A percentile compares a stretch with the other conserved stretches of the same genome.
Conservation (phyloP, 2,797 vertebrate genomes). For the Muscicapa striata region DNA sequence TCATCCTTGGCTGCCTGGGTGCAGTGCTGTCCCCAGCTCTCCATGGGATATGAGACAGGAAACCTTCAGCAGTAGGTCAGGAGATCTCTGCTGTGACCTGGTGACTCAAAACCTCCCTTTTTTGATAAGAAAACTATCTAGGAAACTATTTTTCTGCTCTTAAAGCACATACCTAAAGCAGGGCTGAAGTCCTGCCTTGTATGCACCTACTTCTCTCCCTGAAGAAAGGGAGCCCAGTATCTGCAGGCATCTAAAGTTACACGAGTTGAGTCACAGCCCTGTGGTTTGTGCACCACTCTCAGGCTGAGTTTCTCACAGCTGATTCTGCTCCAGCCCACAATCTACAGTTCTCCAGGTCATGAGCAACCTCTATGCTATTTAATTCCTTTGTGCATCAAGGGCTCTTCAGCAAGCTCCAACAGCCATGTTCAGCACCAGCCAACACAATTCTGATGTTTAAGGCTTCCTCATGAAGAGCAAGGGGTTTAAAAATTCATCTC, state of each 20-base stretch:
- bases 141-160: background rate
- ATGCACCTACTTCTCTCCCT: background rate
- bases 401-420: background rate
- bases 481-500: background rate
- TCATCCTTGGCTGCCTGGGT: background rate
- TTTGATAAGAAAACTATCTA: background rate
- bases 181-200: background rate
- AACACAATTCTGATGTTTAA: background rate
- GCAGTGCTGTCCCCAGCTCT: background rate
- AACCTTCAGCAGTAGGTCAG: background rate
- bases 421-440: background rate
- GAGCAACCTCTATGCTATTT: background rate
- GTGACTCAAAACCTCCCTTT: background rate
- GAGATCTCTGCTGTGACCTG: background rate
- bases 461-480: background rate
- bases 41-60: background rate
- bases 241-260: background rate
- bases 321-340: background rate
- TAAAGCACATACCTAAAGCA: background rate
- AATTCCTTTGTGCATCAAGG: background rate
- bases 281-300: slow-evolving; percentile 37
- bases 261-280: slow-evolving; percentile 1
- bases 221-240: background rate
- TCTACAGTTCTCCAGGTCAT: background rate
- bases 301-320: slow-evolving; percentile 33